A percentile compares a stretch with the other conserved stretches of the same genome.
Conservation (phyloP, 2,113 vertebrate genomes). For the Myanophis thanlyinensis region DNA sequence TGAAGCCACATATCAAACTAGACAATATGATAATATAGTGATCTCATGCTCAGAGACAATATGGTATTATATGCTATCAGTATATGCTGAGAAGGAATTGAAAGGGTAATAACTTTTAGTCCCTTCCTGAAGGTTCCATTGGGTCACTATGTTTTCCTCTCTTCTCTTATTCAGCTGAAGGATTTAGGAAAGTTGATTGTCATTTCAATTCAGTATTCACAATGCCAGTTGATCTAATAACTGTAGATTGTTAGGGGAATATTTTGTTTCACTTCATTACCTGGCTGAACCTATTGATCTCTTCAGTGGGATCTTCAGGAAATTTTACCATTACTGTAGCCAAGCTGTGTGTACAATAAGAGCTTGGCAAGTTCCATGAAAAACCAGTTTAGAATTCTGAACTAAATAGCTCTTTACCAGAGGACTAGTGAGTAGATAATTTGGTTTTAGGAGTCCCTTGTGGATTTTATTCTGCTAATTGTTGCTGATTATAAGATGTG, state of each 20-base stretch:
- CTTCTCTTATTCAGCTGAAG: no score
- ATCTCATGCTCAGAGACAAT: not conserved
- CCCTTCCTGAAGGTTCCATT: not conserved
- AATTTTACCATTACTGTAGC: not conserved
- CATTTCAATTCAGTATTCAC: not conserved
- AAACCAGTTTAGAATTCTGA: not conserved
- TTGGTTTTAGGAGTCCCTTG: not conserved
- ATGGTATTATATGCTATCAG: not conserved
- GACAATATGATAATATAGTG: not conserved
- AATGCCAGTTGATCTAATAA: not conserved
- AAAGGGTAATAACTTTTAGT: not conserved
- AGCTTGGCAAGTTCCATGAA: not conserved
- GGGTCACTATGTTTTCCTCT: not conserved
- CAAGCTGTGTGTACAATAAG: accelerated
- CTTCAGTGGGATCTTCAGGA: not conserved
- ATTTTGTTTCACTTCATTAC: not conserved
- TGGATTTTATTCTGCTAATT: not conserved
- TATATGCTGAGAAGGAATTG: not conserved
- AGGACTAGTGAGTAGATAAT: not conserved
- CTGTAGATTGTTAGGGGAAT: not conserved
- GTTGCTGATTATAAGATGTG: not conserved
- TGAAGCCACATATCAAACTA: not conserved
- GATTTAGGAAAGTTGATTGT: not conserved
- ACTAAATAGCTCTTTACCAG: not conserved
- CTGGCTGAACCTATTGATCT: not conserved